These are phyloP conservation scores for Pammene fasciana DNA, from an alignment of 2,888 invertebrate species.

Conservation along the genomic window DNA sequence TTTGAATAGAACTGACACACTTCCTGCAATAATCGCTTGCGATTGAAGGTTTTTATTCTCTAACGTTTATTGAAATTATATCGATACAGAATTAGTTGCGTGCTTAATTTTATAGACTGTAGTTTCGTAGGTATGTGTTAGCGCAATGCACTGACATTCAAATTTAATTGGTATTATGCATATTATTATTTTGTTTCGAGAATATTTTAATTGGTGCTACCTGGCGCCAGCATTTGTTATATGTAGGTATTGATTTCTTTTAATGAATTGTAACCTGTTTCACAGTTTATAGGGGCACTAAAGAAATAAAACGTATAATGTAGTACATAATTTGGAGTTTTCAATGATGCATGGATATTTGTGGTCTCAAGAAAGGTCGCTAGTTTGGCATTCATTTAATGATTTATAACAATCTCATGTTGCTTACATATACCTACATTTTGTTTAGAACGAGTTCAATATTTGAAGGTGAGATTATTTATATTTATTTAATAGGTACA, in stretches of 20 bases:
- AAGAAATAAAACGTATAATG: too few relatives aligned
- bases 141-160: not conserved
- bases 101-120: not conserved
- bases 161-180: not conserved
- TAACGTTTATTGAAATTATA: not conserved
- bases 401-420: too few relatives aligned
- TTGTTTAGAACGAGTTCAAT: too few relatives aligned
- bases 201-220: slow-evolving; percentile 23
- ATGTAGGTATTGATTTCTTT: slow-evolving; percentile 29
- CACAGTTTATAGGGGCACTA: too few relatives aligned
- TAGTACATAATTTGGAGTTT: too few relatives aligned
- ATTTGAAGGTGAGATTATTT: too few relatives aligned
- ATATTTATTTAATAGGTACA: too few relatives aligned
- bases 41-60: not conserved
- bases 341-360: too few relatives aligned
- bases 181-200: not conserved
- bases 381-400: too few relatives aligned
- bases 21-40: slow-evolving; percentile 35
- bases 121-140: not conserved
- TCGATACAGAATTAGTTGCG: not conserved
- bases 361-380: too few relatives aligned
- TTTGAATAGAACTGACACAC: slow-evolving; percentile 29
- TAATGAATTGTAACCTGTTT: slow-evolving; percentile 4
- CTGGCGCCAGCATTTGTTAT: slow-evolving; percentile 28
- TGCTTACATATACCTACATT: too few relatives aligned